Evolutionary conservation across 2,113 vertebrate species (phyloP), one percentile per base, ranked within the genome.

Genomic region (Salvelinus namaycush): DNA sequence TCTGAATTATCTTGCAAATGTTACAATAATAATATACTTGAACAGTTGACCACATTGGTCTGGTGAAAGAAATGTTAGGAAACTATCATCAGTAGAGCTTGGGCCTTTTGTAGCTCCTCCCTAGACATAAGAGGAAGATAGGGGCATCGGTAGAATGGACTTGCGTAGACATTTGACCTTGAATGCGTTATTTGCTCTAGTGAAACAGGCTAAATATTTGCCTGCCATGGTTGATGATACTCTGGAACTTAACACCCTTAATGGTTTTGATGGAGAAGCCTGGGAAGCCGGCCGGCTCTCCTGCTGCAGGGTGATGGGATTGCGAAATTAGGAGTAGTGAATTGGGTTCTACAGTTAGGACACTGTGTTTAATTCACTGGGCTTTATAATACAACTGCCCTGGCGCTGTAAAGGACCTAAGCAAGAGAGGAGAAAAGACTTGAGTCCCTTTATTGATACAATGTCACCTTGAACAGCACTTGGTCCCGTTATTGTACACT

Each of bases 181-280:
- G 91, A 85, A 57, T 83, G 87, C 88, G 87, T 91, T 92, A 88
- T 91, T 92, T 89, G 88, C 90, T 89, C 85, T 86, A 84, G 83
- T 85, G 89, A 86, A 84, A 91, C 87, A 87, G 86, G 79, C 88
- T 92, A 92, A 93, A 93, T 93, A 93, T 93, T 93, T 93, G 91
- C 90, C 92, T 89, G 90, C 89, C 91, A 92, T 91, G 87, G 87
- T 89, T 91, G 90, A 93, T 93, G 89, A 91, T 89, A 83, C 87
- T 90, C 91, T 84, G 87, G 85, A 89, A 87, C 86, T 88, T 86
- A 83, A 78, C 77, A 85, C 76, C 84, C 82, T 84, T 92, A 91
- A 91, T 90, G 87, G 85, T 92, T 92, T 91, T 92, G 89, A 92
- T 91, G 89, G 90, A 91, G 87, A 83, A 83, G 85, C 79, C 68